Conservation (phyloP, 1,140 invertebrate species). For the Apis cerana region DNA sequence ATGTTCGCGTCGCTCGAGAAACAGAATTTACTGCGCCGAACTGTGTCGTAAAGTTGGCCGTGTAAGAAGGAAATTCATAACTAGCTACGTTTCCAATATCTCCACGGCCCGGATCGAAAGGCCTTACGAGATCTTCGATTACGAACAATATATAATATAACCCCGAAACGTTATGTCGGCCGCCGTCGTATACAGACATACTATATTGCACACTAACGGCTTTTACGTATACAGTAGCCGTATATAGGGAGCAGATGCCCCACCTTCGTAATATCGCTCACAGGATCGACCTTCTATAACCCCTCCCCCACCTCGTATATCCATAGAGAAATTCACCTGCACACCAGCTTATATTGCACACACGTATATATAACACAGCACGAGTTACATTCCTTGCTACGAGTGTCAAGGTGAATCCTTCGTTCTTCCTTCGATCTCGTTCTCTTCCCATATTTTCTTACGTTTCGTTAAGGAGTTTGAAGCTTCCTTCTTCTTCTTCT, state of each 20-base stretch:
- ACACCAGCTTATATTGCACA: conserved; percentile 46
- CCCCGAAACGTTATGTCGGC: conserved; percentile 62
- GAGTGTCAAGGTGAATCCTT: conserved; percentile 26
- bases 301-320: conserved; percentile 48
- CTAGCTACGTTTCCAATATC: conserved; percentile 56
- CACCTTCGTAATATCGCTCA: conserved; percentile 70
- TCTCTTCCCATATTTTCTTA: too few species aligned
- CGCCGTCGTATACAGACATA: conserved; percentile 57
- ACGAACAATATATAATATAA: conserved; percentile 63
- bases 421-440: too few species aligned
- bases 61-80: conserved; percentile 48
- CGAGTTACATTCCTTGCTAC: not conserved
- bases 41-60: conserved; percentile 27
- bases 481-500: not conserved
- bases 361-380: too few species aligned
- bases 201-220: conserved; percentile 78
- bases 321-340: conserved; percentile 61
- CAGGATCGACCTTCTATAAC: conserved; percentile 66
- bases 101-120: conserved; percentile 49
- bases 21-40: conserved; percentile 42
- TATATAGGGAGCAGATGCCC: conserved; percentile 71
- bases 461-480: not conserved
- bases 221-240: conserved; percentile 72
- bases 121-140: conserved; percentile 64
- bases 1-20: conserved; percentile 46